These are phyloP conservation scores for Cairina moschata DNA, from an alignment of 2,113 vertebrate genomes.

Conservation along the genomic window DNA sequence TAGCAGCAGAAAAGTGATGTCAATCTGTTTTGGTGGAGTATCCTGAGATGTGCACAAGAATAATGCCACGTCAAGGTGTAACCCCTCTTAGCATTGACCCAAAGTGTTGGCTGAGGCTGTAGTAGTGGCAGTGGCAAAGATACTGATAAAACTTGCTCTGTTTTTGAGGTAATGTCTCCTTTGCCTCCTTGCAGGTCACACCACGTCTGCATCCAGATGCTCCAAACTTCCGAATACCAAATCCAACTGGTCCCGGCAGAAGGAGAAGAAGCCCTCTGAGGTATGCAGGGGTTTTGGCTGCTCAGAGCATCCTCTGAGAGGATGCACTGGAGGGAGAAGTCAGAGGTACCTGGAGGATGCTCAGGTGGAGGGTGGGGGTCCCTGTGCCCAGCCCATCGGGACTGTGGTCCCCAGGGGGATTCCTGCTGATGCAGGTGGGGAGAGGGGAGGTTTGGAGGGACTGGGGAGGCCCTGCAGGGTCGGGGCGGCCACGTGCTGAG, in stretches of 20 bases:
- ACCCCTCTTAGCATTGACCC: not conserved
- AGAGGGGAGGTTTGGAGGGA: not conserved
- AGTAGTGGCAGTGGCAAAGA: not conserved
- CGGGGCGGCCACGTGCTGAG: accelerated
- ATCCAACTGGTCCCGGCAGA: conserved; percentile 90
- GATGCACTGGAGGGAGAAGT: not conserved
- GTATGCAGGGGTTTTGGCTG: conserved; percentile 64
- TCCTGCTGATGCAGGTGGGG: not conserved
- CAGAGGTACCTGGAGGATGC: accelerated
- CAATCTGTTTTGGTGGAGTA: not conserved
- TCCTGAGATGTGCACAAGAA: not conserved
- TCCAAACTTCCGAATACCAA: conserved; percentile 89
- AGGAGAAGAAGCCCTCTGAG: conserved; percentile 96
- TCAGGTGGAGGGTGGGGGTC: not conserved
- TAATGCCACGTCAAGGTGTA: not conserved
- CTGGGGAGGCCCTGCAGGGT: accelerated
- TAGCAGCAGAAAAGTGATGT: not conserved
- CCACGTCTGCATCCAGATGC: conserved; percentile 87
- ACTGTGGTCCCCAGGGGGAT: too few relatives aligned
- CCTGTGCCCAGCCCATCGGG: not conserved
- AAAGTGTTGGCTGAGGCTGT: not conserved
- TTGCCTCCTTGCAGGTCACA: conserved; percentile 83
- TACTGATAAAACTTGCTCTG: not conserved
- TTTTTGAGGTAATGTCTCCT: not conserved
- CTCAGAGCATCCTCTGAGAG: not conserved